Conservation (phyloP, 2,113 vertebrate species). For the Micronycteris hirsuta region DNA sequence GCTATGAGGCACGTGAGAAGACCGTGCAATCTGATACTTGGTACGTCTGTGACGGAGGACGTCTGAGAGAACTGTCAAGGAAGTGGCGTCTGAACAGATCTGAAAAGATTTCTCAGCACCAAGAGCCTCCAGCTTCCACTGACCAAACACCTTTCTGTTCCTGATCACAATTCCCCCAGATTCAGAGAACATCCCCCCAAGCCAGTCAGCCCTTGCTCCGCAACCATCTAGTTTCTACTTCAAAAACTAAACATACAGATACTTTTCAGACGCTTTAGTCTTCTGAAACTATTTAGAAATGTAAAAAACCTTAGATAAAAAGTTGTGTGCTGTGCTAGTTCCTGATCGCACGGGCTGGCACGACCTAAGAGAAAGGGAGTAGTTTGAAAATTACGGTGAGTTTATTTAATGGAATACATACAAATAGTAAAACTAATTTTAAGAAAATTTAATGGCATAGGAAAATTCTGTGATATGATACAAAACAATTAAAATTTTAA, state of each 20-base stretch:
- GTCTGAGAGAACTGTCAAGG: not conserved
- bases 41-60: not conserved
- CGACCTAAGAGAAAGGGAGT: not conserved
- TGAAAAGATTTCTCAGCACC: not conserved
- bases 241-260: not conserved
- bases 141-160: not conserved
- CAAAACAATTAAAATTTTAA: not conserved
- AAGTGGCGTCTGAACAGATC: not conserved
- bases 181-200: not conserved
- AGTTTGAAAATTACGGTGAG: not conserved
- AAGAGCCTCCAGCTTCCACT: not conserved
- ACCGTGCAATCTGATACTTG: accelerated
- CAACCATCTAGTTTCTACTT: not conserved
- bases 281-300: not conserved
- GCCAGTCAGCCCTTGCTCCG: not conserved
- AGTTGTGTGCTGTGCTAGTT: not conserved
- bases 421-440: not conserved
- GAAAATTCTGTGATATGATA: not conserved
- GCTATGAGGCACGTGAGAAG: accelerated
- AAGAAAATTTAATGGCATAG: not conserved
- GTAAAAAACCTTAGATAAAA: not conserved
- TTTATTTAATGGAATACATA: not conserved
- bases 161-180: not conserved
- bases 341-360: not conserved
- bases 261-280: not conserved